Conservation (phyloP, 2,113 vertebrate genomes). For the Pachypanchax playfairii region DNA sequence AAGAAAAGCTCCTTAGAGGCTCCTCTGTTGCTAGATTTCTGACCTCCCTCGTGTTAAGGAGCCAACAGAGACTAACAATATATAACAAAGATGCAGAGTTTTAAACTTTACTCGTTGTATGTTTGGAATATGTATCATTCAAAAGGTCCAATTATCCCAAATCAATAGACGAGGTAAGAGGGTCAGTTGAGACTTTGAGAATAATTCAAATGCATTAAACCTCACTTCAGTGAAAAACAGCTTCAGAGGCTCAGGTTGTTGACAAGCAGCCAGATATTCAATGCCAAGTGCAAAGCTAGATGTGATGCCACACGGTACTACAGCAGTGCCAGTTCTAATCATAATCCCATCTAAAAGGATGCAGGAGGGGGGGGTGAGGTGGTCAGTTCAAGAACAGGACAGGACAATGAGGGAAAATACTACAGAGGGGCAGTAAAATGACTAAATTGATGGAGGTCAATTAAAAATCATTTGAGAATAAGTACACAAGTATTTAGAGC, state of each 20-base stretch:
- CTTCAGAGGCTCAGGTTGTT: not conserved
- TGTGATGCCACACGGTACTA: slow-evolving; percentile 9
- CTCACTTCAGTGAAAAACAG: slow-evolving; percentile 10
- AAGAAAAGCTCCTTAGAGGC: not conserved
- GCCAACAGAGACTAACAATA: not conserved
- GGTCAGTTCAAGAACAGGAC: slow-evolving; percentile 3
- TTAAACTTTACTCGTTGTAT: not conserved
- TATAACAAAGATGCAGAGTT: not conserved
- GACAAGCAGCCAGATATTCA: slow-evolving; percentile 32
- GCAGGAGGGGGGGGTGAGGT: slow-evolving; percentile 19
- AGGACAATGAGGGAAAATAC: slow-evolving; percentile 1
- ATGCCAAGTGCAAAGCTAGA: slow-evolving; percentile 23
- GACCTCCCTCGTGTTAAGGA: not conserved
- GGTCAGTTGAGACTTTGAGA: not conserved
- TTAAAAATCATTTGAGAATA: no score
- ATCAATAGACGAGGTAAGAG: slow-evolving; percentile 10
- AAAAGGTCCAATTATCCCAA: not conserved
- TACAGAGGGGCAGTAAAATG: no score
- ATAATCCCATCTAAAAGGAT: slow-evolving; percentile 18
- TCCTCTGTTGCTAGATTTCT: not conserved
- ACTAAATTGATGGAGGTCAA: no score
- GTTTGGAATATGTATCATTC: not conserved
- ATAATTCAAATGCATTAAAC: slow-evolving; percentile 2
- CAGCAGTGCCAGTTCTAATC: slow-evolving; percentile 24
- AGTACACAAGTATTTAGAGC: no score